Evolutionary conservation across 2,113 vertebrate species (phyloP), one percentile per base, ranked within the genome.

Genomic region (Elephantulus edwardii): DNA sequence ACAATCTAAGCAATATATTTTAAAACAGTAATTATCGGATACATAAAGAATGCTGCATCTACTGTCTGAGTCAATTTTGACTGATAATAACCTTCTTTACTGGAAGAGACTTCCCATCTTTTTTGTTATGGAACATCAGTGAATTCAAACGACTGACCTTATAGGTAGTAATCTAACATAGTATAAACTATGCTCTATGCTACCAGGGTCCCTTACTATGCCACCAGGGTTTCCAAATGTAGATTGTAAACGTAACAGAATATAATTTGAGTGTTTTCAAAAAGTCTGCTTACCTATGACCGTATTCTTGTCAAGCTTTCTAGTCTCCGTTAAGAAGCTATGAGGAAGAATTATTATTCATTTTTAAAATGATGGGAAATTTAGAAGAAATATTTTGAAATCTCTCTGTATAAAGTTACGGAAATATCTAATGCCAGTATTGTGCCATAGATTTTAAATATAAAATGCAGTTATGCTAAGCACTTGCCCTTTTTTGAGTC

Each of bases 381-480:
- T 64, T 66, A 88, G 64, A 28, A 58, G 19, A 68, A 91, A 48
- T 64, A 26, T 58, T 76, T 33, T 87, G 22, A 77, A 74, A 86
- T 86, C 7, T 74, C 50, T 80, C 83, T 88, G 40, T 62, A 64
- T 81, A 78, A 86, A 91, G 26, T 77, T 70, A 60, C 1, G 62
- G 74, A 71, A 90, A 82, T 26, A 44, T 3, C 71, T 76, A 78
- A 76, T 58, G 33, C 4, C 54, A 86, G 16, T n/a, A 28, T 84
- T 84, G 72, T 33, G 24, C 33, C 72, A n/a, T 58, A 77, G 48
- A 87, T 84, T 94, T 92, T 76, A 92, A 93, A 87, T n/a, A 80
- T 33, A 13, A 54, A 86, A 60, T 28, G 70, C 5, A 84, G 54
- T 50, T 85, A 42, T 72, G 70, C 3, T 89, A 92, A 94, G 14